Evolutionary conservation across 2,113 vertebrate genomes (phyloP).

Genomic region (Erythrocercus mccallii): DNA sequence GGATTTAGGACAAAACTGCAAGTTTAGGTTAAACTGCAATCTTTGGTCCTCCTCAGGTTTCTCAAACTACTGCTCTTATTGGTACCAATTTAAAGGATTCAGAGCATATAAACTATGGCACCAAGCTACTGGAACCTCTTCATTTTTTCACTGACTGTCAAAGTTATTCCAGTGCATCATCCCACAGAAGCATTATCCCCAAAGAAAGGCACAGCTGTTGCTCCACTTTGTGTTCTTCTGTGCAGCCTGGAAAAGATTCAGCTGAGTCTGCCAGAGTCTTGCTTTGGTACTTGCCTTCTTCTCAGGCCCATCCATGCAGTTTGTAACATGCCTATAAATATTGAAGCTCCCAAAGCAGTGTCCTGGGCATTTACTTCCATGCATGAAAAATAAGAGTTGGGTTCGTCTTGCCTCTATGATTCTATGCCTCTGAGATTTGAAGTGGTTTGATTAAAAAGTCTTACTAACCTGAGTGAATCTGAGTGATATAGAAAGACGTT

Average conservation of each 20-base stretch:
- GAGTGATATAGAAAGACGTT: accelerated
- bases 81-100: not conserved
- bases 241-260: not conserved
- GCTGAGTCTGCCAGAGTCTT: not conserved
- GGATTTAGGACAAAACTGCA: not conserved
- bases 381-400: not conserved
- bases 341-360: not conserved
- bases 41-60: not conserved
- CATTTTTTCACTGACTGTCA: not conserved
- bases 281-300: not conserved
- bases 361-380: not conserved
- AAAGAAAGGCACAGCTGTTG: not conserved
- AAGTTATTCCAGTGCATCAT: not conserved
- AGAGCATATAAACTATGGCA: not conserved
- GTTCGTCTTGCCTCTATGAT: not conserved
- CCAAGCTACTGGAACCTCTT: not conserved
- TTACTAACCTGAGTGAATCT: not conserved
- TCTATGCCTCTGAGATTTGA: not conserved
- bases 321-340: not conserved
- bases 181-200: not conserved
- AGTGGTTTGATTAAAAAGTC: not conserved
- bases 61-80: not conserved
- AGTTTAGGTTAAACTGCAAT: not conserved
- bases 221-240: not conserved
- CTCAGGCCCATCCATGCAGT: not conserved